Percentiles rank a stretch among this genome's conserved stretches.
Evolutionary conservation across 2,797 vertebrate genomes (phyloP).

Genomic region (Acridotheres tristis): DNA sequence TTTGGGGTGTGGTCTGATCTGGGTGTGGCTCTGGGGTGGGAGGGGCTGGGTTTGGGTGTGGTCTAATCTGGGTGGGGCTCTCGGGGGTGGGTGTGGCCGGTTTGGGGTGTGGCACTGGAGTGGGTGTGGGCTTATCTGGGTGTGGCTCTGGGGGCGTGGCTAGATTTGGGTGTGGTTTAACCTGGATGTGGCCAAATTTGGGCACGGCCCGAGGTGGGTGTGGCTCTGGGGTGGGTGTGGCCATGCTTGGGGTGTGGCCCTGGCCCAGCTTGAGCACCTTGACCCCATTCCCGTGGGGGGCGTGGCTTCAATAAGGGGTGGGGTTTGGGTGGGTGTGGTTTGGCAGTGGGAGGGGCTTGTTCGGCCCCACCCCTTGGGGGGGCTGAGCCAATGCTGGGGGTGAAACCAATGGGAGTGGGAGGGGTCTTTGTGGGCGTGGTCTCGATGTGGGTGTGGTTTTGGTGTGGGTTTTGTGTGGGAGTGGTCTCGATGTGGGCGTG

Average conservation of each 20-base stretch:
- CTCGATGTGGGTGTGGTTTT: background rate
- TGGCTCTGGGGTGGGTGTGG: constrained; percentile 57
- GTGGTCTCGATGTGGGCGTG: background rate
- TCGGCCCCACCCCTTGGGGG: background rate
- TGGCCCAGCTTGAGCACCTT: too few relatives aligned
- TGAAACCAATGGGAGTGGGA: background rate
- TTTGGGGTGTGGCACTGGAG: too few relatives aligned
- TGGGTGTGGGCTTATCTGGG: background rate
- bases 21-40: too few relatives aligned
- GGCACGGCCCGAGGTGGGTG: background rate
- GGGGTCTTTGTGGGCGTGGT: background rate
- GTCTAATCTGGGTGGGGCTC: background rate
- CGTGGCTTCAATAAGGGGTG: fast-evolving
- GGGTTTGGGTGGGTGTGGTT: too few relatives aligned
- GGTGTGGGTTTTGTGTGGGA: too few relatives aligned
- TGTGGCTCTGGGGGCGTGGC: too few relatives aligned
- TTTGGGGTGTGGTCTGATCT: background rate
- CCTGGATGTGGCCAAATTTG: too few relatives aligned
- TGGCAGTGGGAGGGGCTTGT: too few relatives aligned
- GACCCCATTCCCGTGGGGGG: too few relatives aligned
- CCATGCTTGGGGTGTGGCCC: background rate
- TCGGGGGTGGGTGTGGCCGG: too few relatives aligned
- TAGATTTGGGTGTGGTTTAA: too few relatives aligned
- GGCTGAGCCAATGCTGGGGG: background rate
- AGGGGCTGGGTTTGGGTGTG: too few relatives aligned